Percentiles rank a stretch among this genome's conserved stretches.
phyloP scores from a whole-genome alignment of 2,888 invertebrate genomes.

The Himalopsyche tibetana region DNA sequence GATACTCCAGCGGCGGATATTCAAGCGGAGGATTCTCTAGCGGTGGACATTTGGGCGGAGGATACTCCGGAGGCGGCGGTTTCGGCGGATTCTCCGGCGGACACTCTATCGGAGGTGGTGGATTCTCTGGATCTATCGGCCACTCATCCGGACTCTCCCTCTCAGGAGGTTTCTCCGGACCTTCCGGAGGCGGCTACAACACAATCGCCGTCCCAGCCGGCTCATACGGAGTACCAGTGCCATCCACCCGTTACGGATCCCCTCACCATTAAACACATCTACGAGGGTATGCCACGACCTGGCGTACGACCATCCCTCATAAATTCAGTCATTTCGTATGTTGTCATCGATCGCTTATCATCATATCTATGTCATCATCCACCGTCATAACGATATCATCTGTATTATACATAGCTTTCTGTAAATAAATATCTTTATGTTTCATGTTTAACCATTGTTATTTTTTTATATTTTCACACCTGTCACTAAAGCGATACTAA shows the following conservation, averaged over 20 bases:
- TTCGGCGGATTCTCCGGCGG: constrained; percentile 70
- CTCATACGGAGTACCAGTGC: constrained; percentile 74
- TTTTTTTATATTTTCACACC: constrained; percentile 17
- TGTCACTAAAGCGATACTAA: neutral
- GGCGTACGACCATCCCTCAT: constrained; percentile 69
- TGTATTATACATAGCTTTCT: constrained; percentile 73
- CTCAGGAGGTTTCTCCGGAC: constrained; percentile 66
- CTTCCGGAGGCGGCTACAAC: constrained; percentile 58
- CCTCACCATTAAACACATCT: constrained; percentile 70
- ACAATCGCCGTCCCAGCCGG: constrained; percentile 68
- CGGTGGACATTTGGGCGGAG: constrained; percentile 66
- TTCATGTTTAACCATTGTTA: constrained; percentile 54
- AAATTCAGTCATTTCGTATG: constrained; percentile 69
- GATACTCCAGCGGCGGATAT: constrained; percentile 69
- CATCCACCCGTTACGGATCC: constrained; percentile 74
- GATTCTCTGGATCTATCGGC: constrained; percentile 39
- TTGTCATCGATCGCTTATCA: constrained; percentile 60
- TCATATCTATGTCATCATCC: constrained; percentile 57
- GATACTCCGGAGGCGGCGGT: constrained; percentile 67
- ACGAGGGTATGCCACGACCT: constrained; percentile 5
- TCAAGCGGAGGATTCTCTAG: constrained; percentile 67
- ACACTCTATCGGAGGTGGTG: constrained; percentile 37
- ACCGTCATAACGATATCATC: constrained; percentile 55
- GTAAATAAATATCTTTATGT: constrained; percentile 76
- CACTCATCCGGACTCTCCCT: constrained; percentile 45